Conservation (phyloP, 2,888 invertebrate species). For the Willowsia nigromaculata region DNA sequence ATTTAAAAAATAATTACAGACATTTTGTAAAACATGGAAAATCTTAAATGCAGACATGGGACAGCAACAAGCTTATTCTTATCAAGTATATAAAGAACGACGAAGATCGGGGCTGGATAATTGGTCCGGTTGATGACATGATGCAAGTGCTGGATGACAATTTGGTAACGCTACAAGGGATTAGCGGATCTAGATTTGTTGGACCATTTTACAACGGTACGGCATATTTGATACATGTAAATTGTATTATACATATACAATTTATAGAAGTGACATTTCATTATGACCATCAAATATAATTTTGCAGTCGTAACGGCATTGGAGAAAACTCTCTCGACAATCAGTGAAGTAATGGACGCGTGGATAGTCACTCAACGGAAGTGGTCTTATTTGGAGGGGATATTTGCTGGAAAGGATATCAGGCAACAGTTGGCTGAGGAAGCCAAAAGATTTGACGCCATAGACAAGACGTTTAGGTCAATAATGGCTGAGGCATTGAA, state of each 20-base stretch:
- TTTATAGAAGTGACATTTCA: too few relatives aligned
- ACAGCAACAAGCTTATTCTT: slow-evolving; percentile 81
- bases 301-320: slow-evolving; percentile 89
- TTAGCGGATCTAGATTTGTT: slow-evolving; percentile 93
- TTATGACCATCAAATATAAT: background rate
- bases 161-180: slow-evolving; percentile 93
- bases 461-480: slow-evolving; percentile 84
- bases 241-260: too few relatives aligned
- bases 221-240: too few relatives aligned
- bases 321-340: slow-evolving; percentile 89
- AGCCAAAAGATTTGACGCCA: slow-evolving; percentile 93
- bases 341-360: slow-evolving; percentile 92
- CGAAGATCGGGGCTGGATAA: slow-evolving; percentile 89
- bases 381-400: slow-evolving; percentile 95
- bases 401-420: slow-evolving; percentile 94
- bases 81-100: slow-evolving; percentile 82
- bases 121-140: slow-evolving; percentile 92
- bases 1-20: too few relatives aligned
- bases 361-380: slow-evolving; percentile 93
- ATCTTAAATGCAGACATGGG: slow-evolving; percentile 80
- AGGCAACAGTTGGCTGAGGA: slow-evolving; percentile 92
- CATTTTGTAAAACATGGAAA: too few relatives aligned
- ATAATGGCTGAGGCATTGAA: slow-evolving; percentile 93
- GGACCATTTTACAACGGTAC: slow-evolving; percentile 86
- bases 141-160: slow-evolving; percentile 91